Evolutionary conservation across 2,888 invertebrate genomes (phyloP).

Genomic region (Eledone cirrhosa): DNA sequence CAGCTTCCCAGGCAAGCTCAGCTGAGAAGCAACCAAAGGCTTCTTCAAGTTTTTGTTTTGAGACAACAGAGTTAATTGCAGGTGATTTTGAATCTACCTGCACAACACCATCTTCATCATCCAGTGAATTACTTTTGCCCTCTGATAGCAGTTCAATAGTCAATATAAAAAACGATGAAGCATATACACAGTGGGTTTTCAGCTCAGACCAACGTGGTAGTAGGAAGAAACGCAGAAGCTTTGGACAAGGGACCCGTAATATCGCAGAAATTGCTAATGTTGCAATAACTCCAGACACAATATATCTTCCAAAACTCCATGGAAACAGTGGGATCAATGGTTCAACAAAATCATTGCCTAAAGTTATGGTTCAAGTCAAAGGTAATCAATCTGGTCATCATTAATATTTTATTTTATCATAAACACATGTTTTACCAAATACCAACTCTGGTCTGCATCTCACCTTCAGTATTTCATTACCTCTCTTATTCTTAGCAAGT

Average conservation of each 20-base stretch:
- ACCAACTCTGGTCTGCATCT: too few relatives aligned
- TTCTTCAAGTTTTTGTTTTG: neutral
- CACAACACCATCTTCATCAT: slow-evolving; percentile 4
- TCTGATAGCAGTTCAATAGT: slow-evolving; percentile 8
- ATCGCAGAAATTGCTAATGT: slow-evolving; percentile 1
- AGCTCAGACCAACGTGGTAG: slow-evolving; percentile 19
- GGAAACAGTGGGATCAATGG: slow-evolving; percentile 23
- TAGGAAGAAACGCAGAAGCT: slow-evolving; percentile 8
- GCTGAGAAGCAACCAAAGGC: too few relatives aligned
- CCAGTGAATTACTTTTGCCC: neutral
- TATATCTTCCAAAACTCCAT: slow-evolving; percentile 20
- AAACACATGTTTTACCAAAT: too few relatives aligned
- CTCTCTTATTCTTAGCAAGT: too few relatives aligned
- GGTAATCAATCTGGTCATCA: neutral
- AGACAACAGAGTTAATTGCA: neutral
- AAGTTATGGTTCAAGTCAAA: slow-evolving; percentile 25
- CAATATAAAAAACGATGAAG: slow-evolving; percentile 10
- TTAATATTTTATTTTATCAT: too few relatives aligned
- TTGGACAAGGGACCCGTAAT: slow-evolving; percentile 19
- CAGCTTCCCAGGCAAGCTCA: neutral
- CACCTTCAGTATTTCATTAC: too few relatives aligned
- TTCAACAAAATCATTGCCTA: slow-evolving; percentile 18
- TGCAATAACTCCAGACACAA: slow-evolving; percentile 10
- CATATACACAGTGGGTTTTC: slow-evolving; percentile 17
- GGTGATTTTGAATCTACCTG: neutral